Conservation (phyloP, 1,140 invertebrate species). For the Drosophila watanabei region DNA sequence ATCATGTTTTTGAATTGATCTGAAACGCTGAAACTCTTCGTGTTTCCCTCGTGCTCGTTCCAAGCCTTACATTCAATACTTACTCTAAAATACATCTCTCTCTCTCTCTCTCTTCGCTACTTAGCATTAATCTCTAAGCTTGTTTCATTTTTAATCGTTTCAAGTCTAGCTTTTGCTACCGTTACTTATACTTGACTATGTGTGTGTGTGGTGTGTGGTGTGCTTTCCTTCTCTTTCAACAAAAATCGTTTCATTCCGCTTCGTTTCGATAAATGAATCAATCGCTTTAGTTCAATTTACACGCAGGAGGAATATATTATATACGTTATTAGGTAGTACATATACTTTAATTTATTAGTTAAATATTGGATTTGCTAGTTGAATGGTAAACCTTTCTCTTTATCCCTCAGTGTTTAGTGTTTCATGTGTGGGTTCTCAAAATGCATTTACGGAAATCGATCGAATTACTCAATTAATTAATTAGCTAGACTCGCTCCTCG, state of each 20-base stretch:
- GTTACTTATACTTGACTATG: background rate
- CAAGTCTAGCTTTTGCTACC: conserved; percentile 18
- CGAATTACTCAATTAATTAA: conserved; percentile 41
- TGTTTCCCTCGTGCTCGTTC: conserved; percentile 33
- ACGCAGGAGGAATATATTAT: conserved; percentile 38
- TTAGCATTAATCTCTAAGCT: conserved; percentile 15
- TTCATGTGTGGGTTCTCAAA: conserved; percentile 29
- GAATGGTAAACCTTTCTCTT: conserved; percentile 44
- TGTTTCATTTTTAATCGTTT: conserved; percentile 19
- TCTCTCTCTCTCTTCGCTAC: conserved; percentile 3
- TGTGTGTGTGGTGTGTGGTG: background rate
- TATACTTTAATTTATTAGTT: conserved; percentile 36
- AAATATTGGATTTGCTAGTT: conserved; percentile 69
- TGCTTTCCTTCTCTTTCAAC: background rate
- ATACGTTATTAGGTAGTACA: conserved; percentile 40
- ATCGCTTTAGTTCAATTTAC: conserved; percentile 34
- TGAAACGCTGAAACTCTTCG: conserved; percentile 38
- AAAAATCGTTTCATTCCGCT: conserved; percentile 15
- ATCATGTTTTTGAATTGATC: conserved; percentile 53
- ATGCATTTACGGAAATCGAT: conserved; percentile 48
- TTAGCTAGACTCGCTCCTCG: conserved; percentile 38
- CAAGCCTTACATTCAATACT: conserved; percentile 51
- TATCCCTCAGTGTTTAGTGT: background rate
- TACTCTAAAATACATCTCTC: conserved; percentile 49
- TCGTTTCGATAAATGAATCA: conserved; percentile 28